Evolutionary conservation across 1,140 invertebrate species (phyloP).

Genomic region (Polypedilum pembai): DNA sequence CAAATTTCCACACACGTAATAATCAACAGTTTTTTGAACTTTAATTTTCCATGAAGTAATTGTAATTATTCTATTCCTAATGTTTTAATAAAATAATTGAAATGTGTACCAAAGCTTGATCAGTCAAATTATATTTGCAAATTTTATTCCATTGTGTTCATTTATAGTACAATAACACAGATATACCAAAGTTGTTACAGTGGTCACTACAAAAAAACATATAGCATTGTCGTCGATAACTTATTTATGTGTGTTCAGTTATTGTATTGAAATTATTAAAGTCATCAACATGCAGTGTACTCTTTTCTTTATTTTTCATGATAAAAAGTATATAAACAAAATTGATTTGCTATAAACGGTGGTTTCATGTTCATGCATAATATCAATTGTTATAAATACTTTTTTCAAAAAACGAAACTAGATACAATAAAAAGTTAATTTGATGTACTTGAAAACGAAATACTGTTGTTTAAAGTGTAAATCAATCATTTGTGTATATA

Average conservation of each 20-base stretch:
- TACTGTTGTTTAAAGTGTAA: too few relatives aligned
- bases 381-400: not conserved
- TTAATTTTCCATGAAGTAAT: not conserved
- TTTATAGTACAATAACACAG: conserved; percentile 1
- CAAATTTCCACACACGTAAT: not conserved
- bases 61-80: not conserved
- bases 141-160: not conserved
- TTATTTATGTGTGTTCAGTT: not conserved
- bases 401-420: too few relatives aligned
- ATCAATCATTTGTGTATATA: too few relatives aligned
- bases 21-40: not conserved
- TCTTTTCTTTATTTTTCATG: not conserved
- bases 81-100: not conserved
- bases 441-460: too few relatives aligned
- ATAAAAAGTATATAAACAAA: not conserved
- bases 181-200: not conserved
- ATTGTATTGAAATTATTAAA: conserved; percentile 1
- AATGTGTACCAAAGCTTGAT: not conserved
- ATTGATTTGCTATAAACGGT: not conserved
- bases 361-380: not conserved
- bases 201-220: not conserved
- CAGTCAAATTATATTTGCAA: not conserved
- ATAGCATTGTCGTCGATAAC: not conserved
- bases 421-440: too few relatives aligned
- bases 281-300: not conserved